phyloP scores from a whole-genome alignment of 2,888 invertebrate genomes.

The Drosophila anceps region DNA sequence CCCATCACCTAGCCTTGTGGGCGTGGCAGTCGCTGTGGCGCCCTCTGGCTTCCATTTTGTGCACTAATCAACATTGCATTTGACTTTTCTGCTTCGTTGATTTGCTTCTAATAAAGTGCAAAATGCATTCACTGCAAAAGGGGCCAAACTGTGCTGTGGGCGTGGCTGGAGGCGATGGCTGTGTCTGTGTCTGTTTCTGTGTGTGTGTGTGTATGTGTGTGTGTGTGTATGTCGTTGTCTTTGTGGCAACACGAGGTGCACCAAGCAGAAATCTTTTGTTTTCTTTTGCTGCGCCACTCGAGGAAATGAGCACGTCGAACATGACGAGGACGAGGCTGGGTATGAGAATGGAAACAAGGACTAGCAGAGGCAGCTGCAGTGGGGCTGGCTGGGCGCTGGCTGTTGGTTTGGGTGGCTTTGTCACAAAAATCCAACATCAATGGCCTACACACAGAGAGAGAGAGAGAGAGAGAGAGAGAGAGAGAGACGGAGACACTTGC shows the following conservation, averaged over 20 bases:
- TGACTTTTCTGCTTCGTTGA: slow-evolving; percentile 79
- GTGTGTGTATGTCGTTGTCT: not conserved
- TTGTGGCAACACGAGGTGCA: slow-evolving; percentile 46
- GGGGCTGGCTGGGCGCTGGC: not conserved
- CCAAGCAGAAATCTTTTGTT: slow-evolving; percentile 76
- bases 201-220: not conserved
- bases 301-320: slow-evolving; percentile 72
- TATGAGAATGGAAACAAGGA: slow-evolving; percentile 3
- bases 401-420: slow-evolving; percentile 17
- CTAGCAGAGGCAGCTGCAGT: not conserved
- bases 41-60: slow-evolving; percentile 8
- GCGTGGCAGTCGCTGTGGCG: not conserved
- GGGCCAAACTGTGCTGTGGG: not conserved
- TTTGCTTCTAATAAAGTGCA: slow-evolving; percentile 80
- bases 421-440: slow-evolving; percentile 54
- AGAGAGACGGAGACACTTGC: slow-evolving; percentile 13
- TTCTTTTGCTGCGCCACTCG: slow-evolving; percentile 64
- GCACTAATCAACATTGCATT: slow-evolving; percentile 75
- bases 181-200: not conserved
- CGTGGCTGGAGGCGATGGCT: not conserved
- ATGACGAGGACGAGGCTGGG: slow-evolving; percentile 13
- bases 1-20: not conserved
- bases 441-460: slow-evolving; percentile 40
- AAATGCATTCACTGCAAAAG: slow-evolving; percentile 54
- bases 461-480: not conserved